Percentiles rank a stretch among this genome's conserved stretches.
phyloP scores from a whole-genome alignment of 37 sponge, comb jelly and placozoan species.

The Aplysina aerophoba region DNA sequence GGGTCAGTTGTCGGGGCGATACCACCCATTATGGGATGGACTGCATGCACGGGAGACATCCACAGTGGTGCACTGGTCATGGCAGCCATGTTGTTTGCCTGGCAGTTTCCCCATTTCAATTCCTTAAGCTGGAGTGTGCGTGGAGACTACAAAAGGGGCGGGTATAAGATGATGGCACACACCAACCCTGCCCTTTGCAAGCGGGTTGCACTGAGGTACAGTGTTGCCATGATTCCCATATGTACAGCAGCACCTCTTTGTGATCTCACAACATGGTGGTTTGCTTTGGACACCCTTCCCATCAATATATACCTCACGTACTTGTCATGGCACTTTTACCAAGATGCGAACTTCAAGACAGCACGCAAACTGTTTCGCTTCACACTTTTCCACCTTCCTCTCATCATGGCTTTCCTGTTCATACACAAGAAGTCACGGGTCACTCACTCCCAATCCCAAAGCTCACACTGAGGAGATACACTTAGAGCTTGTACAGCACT shows the following conservation, averaged over 20 bases:
- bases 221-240: conserved; percentile 81
- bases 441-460: not conserved
- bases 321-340: conserved; percentile 92
- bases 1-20: conserved; percentile 99
- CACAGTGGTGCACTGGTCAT: conserved; percentile 63
- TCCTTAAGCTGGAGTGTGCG: conserved; percentile 87
- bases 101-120: conserved; percentile 99
- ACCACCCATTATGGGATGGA: conserved; percentile 99
- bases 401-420: conserved; percentile 84
- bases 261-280: conserved; percentile 94
- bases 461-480: too few species aligned
- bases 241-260: conserved; percentile 77
- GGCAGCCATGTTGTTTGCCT: conserved; percentile 83
- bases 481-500: too few species aligned
- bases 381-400: conserved; percentile 89
- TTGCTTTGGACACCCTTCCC: conserved; percentile 80
- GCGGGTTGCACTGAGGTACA: conserved; percentile 89
- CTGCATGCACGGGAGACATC: conserved; percentile 80
- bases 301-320: conserved; percentile 81
- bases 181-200: conserved; percentile 76
- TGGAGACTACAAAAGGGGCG: conserved; percentile 90
- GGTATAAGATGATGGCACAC: conserved; percentile 95
- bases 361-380: conserved; percentile 92
- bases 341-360: conserved; percentile 80
- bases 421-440: conserved; percentile 74